These are phyloP conservation scores for Zonotrichia leucophrys DNA, from an alignment of 2,113 vertebrate genomes.

Conservation along the genomic window DNA sequence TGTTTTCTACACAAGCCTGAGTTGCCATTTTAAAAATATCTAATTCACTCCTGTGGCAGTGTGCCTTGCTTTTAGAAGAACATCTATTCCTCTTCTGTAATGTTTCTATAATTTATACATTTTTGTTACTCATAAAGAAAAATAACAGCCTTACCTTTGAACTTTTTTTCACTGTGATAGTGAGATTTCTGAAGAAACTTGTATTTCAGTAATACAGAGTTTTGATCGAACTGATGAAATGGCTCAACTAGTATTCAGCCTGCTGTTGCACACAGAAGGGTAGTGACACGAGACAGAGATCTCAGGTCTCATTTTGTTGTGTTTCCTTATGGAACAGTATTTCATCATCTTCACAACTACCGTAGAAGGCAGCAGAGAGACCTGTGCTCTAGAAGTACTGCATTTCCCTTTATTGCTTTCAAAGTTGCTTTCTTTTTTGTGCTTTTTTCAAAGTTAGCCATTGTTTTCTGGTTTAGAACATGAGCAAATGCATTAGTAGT, in stretches of 20 bases:
- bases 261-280: not conserved
- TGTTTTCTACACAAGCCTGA: not conserved
- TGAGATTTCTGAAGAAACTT: not conserved
- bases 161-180: not conserved
- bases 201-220: not conserved
- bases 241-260: not conserved
- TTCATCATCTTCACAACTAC: not conserved
- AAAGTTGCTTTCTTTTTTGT: not conserved
- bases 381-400: not conserved
- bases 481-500: not conserved
- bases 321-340: not conserved
- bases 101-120: not conserved
- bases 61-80: not conserved
- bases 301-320: not conserved
- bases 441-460: not conserved
- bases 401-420: not conserved
- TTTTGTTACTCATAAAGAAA: conserved; percentile 35
- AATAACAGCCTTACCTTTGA: not conserved
- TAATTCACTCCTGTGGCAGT: not conserved
- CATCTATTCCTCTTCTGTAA: not conserved
- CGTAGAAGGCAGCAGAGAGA: not conserved
- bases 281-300: not conserved
- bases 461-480: not conserved
- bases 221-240: not conserved
- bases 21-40: not conserved